Conservation (phyloP, 2,888 invertebrate species). For the Cybosia mesomella region DNA sequence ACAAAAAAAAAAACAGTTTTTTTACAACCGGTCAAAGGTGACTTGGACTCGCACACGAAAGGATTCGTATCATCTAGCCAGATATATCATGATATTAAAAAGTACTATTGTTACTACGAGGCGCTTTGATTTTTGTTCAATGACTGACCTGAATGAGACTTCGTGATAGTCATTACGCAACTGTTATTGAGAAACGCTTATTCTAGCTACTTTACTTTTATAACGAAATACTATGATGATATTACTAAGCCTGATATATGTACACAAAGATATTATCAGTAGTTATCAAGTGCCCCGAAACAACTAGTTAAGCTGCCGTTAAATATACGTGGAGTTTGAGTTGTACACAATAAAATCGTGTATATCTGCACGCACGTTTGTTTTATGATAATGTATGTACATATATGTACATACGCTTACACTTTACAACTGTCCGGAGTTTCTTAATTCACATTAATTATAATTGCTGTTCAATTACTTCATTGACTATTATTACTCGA, state of each 20-base stretch:
- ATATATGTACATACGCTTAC: not conserved
- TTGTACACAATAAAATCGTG: constrained; percentile 4
- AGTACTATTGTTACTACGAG: no score
- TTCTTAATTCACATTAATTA: not conserved
- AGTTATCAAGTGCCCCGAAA: not conserved
- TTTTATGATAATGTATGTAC: constrained; percentile 3
- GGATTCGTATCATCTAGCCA: no score
- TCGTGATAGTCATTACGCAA: not conserved
- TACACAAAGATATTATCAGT: constrained; percentile 16
- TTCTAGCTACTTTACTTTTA: not conserved
- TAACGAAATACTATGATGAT: not conserved
- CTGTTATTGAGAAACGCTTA: not conserved
- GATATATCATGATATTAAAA: no score
- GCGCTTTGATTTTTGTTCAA: no score
- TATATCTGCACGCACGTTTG: not conserved
- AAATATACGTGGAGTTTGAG: constrained; percentile 16
- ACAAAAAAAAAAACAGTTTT: no score
- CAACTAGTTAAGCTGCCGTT: constrained; percentile 7
- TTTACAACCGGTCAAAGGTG: no score
- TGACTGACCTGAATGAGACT: no score
- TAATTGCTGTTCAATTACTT: not conserved
- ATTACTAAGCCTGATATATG: not conserved
- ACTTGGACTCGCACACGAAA: no score
- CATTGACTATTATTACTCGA: not conserved
- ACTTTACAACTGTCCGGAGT: not conserved